Evolutionary conservation across 2,888 invertebrate genomes (phyloP).

Genomic region (Erynnis tages): DNA sequence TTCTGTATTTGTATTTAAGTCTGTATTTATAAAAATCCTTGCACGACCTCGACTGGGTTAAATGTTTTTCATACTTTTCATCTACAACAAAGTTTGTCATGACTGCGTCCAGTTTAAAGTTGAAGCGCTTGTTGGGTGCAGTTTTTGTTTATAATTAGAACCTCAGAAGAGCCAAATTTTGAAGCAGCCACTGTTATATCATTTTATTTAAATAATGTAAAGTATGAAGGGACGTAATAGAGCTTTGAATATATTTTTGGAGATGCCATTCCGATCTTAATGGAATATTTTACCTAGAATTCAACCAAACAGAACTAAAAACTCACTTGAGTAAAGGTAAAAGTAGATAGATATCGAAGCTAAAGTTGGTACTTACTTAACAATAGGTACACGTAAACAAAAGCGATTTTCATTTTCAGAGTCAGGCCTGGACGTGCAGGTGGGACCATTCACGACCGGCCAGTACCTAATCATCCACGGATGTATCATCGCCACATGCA

Average conservation of each 20-base stretch:
- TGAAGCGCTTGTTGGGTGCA: background rate
- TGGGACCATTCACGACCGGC: slow-evolving; percentile 64
- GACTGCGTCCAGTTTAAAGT: slow-evolving; percentile 5
- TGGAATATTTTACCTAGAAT: too few relatives aligned
- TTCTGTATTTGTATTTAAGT: too few relatives aligned
- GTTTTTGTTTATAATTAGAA: background rate
- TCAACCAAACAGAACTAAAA: background rate
- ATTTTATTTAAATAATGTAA: background rate
- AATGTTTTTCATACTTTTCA: background rate
- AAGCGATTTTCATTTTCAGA: slow-evolving; percentile 55
- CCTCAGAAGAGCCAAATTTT: background rate
- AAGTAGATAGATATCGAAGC: background rate
- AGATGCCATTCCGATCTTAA: too few relatives aligned
- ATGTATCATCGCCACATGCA: slow-evolving; percentile 69
- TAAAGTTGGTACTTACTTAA: background rate
- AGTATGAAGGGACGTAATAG: background rate
- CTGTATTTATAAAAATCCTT: background rate
- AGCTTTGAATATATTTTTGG: too few relatives aligned
- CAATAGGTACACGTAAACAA: too few relatives aligned
- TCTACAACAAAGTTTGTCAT: background rate
- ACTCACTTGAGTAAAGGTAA: background rate
- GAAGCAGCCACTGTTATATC: background rate
- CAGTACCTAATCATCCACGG: slow-evolving; percentile 84
- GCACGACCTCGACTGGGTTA: background rate
- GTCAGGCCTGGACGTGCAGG: slow-evolving; percentile 56